Evolutionary conservation across 1,140 invertebrate genomes (phyloP).

Genomic region (Leptestheria dahalacensis): DNA sequence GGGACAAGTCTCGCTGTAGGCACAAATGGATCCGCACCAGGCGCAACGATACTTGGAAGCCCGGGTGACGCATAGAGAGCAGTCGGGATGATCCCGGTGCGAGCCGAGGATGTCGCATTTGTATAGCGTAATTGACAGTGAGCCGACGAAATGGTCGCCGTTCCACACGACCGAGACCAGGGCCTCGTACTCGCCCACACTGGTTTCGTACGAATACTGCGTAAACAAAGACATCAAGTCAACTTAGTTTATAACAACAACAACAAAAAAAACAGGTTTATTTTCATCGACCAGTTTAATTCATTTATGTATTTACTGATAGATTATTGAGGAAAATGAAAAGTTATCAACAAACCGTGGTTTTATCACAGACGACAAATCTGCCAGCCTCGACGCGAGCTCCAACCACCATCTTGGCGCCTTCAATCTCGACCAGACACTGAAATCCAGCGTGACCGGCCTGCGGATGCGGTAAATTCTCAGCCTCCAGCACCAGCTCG

Average conservation of each 20-base stretch:
- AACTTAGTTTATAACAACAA: no score
- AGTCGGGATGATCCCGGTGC: slow-evolving; percentile 79
- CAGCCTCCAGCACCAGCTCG: slow-evolving; percentile 72
- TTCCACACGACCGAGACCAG: slow-evolving; percentile 84
- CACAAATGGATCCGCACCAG: slow-evolving; percentile 80
- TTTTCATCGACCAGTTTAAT: no score
- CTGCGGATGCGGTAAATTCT: slow-evolving; percentile 66
- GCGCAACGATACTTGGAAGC: slow-evolving; percentile 68
- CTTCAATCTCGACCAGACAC: slow-evolving; percentile 80
- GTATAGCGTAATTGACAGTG: slow-evolving; percentile 74
- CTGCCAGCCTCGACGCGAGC: slow-evolving; percentile 66
- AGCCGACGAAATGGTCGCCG: slow-evolving; percentile 78
- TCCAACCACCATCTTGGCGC: slow-evolving; percentile 70
- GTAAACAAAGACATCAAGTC: slow-evolving; percentile 21
- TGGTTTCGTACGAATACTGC: slow-evolving; percentile 72
- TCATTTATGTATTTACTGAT: no score
- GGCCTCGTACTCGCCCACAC: slow-evolving; percentile 69
- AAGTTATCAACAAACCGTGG: no score
- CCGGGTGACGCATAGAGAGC: slow-evolving; percentile 79
- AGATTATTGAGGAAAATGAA: no score
- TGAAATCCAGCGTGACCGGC: slow-evolving; percentile 72
- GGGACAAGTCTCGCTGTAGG: slow-evolving; percentile 63
- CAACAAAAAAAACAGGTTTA: not conserved
- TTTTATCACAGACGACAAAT: slow-evolving; percentile 76
- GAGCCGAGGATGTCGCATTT: slow-evolving; percentile 88